Evolutionary conservation across 1,140 invertebrate genomes (phyloP).

Genomic region (Pseudomyrmex concolor): DNA sequence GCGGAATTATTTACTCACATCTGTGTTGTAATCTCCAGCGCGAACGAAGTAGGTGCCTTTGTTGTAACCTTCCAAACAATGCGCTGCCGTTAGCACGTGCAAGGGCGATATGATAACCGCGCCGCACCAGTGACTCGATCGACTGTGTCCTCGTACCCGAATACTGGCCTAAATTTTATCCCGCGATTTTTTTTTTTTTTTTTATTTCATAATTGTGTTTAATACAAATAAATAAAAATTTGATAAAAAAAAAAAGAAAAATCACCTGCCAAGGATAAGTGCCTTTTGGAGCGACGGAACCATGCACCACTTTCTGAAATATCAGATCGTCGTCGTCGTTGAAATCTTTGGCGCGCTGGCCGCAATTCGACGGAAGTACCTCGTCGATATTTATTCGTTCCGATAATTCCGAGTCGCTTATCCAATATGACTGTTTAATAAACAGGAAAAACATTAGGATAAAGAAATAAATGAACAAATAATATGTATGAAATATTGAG

Average conservation of each 20-base stretch:
- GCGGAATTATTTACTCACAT: constrained; percentile 81
- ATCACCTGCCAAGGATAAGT: constrained; percentile 93
- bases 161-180: constrained; percentile 87
- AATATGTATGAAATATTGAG: not conserved
- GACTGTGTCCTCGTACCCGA: constrained; percentile 86
- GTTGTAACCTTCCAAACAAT: constrained; percentile 90
- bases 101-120: constrained; percentile 89
- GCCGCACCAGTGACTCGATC: constrained; percentile 91
- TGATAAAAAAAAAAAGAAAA: not conserved
- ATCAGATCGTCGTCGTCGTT: constrained; percentile 80
- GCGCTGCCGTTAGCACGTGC: constrained; percentile 92
- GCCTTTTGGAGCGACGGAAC: constrained; percentile 86
- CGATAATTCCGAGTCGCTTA: constrained; percentile 52
- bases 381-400: constrained; percentile 76
- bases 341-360: constrained; percentile 84
- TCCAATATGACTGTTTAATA: constrained; percentile 60
- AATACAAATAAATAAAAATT: not conserved
- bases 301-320: constrained; percentile 86
- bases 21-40: constrained; percentile 90
- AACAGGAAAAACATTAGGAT: constrained; percentile 63
- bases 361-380: constrained; percentile 84
- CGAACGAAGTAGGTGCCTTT: constrained; percentile 89
- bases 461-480: constrained; percentile 62
- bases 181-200: not conserved
- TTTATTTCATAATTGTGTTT: not conserved